Evolutionary conservation across 2,888 invertebrate genomes (phyloP).

Genomic region (Andrena dorsata): DNA sequence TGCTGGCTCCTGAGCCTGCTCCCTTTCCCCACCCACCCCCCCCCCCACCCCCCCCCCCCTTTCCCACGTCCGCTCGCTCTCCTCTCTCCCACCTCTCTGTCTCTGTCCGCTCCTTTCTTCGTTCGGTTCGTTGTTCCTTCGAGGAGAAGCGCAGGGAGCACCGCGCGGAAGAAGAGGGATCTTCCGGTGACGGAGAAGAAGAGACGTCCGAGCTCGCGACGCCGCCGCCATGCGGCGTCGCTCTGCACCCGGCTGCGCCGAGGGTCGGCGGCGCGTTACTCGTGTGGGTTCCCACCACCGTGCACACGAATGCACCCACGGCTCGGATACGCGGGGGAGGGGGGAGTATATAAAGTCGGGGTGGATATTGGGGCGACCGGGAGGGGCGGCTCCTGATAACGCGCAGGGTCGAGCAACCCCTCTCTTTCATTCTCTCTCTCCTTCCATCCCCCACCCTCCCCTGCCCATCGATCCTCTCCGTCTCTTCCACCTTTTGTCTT

Average conservation of each 20-base stretch:
- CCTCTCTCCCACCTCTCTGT: neutral
- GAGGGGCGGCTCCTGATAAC: conserved; percentile 80
- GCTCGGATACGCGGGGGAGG: conserved; percentile 49
- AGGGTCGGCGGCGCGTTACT: conserved; percentile 66
- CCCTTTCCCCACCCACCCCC: conserved; percentile 37
- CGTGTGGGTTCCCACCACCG: conserved; percentile 65
- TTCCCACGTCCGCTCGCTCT: conserved; percentile 1
- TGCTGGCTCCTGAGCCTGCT: conserved; percentile 54
- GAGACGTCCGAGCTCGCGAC: conserved; percentile 86
- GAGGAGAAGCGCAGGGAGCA: conserved; percentile 31
- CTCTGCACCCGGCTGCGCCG: conserved; percentile 81
- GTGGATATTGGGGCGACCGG: conserved; percentile 69
- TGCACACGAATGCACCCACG: conserved; percentile 59
- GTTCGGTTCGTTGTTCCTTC: conserved; percentile 31
- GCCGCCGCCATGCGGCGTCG: conserved; percentile 87
- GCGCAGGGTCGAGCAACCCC: conserved; percentile 83
- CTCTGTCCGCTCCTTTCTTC: neutral
- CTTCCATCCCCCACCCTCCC: neutral
- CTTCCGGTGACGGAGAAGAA: conserved; percentile 55
- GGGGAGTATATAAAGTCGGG: conserved; percentile 72
- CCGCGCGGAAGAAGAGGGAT: conserved; percentile 62
- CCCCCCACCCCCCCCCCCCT: too few relatives aligned
- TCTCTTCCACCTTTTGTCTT: conserved; percentile 11
- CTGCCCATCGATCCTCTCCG: conserved; percentile 9
- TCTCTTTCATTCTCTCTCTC: conserved; percentile 58